These are phyloP conservation scores for Dendrocopos noguchii DNA, from an alignment of 2,113 vertebrate genomes.

Conservation along the genomic window DNA sequence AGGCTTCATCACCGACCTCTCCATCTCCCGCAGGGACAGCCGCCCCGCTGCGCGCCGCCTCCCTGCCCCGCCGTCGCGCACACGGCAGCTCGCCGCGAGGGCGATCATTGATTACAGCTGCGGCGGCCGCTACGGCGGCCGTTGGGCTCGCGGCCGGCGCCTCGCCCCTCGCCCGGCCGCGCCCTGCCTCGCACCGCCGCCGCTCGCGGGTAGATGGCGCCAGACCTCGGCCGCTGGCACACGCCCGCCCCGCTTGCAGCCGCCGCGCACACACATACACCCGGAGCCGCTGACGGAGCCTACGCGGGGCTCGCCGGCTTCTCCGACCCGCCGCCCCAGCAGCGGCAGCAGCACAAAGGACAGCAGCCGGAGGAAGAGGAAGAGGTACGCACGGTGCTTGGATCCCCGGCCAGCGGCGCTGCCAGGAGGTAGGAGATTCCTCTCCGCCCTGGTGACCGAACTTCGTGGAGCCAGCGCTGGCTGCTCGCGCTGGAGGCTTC, in stretches of 20 bases:
- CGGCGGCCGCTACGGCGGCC: too few species aligned
- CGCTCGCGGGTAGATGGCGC: background rate
- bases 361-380: background rate
- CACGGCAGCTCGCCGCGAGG: background rate
- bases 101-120: too few species aligned
- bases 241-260: too few species aligned
- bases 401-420: background rate
- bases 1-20: fast-evolving
- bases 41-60: background rate
- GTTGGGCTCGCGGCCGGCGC: too few species aligned
- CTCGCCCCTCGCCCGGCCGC: background rate
- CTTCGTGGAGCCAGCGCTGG: background rate
- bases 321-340: background rate
- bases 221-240: background rate
- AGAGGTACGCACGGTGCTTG: background rate
- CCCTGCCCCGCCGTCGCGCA: background rate
- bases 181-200: background rate
- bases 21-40: too few species aligned
- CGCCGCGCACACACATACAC: background rate
- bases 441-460: background rate
- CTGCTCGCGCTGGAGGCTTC: background rate
- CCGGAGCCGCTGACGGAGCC: background rate
- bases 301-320: background rate
- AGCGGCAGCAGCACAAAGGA: background rate
- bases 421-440: slow-evolving; percentile 37